Base-by-base conservation (phyloP, 2,888 invertebrate species). In the Mermis nigrescens region DNA sequence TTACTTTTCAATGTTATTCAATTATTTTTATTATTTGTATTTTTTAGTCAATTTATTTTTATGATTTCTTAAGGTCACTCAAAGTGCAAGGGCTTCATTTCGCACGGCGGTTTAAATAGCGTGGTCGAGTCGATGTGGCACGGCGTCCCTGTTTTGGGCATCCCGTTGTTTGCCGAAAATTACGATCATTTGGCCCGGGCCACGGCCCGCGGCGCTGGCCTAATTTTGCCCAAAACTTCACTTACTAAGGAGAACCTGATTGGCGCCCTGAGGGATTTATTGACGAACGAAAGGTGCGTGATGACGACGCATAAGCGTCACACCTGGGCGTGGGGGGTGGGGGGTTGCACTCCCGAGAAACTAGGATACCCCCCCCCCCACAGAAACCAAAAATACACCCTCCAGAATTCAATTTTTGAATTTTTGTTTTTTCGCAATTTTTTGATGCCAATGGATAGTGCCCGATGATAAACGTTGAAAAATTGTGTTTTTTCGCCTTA, bases 101-200 rank as follows among this genome's bases (percentile, higher is more conserved):
- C 69, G 1, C 67, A 67, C 59, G 71, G 71, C 28, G 71, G 71
- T 12, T 60, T 71, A 54, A 71, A 71, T 62, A 68, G 68, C 60
- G 66, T 71, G 45, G 66, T 70, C 31, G 71, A 71, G 57, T 66
- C 69, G 46, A 67, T 71, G 3, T 71, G 67, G 65, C 71, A 71
- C 62, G 71, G 69, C 1, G 67, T 67, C 4, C 69, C 68, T 2
- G 63, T 70, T 0, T 64, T 70, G 12, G 71, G 71, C 12, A 58
- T 70, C 53, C 71, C 71, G 4, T 56, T 71, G 52, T 69, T 68
- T n/a, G 57, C 61, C 19, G 55, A 63, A 48, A 65, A 64, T 12
- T 48, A 58, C 22, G 68, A 68, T 60, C 38, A 59, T 38, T 19
- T 68, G 7, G 58, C 69, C 24, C 59, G 71, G 24, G 62, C 69